phyloP scores from a whole-genome alignment of 2,797 vertebrate species.

The Allobates femoralis region DNA sequence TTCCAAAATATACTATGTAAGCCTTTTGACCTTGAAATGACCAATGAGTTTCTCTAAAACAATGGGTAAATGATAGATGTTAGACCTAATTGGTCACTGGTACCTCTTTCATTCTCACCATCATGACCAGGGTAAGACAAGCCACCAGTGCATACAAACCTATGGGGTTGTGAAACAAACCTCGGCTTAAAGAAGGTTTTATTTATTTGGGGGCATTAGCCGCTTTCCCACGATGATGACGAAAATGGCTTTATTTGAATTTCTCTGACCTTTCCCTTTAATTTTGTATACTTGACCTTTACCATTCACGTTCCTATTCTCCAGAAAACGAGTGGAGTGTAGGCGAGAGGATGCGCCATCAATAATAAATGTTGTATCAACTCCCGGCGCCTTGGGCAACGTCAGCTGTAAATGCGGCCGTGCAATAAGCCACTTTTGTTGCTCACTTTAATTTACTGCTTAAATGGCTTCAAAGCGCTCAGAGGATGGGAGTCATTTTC shows the following conservation, averaged over 20 bases:
- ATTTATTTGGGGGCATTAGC: not conserved
- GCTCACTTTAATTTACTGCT: slow-evolving; percentile 26
- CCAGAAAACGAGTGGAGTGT: not conserved
- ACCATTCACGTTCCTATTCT: not conserved
- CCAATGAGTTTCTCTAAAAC: no score
- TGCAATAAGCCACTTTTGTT: slow-evolving; percentile 2
- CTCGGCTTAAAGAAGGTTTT: not conserved
- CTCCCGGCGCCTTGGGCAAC: not conserved
- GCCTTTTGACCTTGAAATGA: not conserved
- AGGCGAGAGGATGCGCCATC: not conserved
- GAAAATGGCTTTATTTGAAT: not conserved
- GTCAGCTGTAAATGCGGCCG: not conserved
- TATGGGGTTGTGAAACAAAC: not conserved
- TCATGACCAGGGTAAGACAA: not conserved
- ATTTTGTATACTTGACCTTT: not conserved
- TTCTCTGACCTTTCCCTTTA: not conserved
- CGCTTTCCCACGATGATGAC: not conserved
- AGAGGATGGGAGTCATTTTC: slow-evolving; percentile 2
- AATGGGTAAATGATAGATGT: not conserved
- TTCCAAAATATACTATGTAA: not conserved
- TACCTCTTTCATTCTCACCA: no score
- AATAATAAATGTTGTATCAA: not conserved
- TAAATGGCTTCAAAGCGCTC: slow-evolving; percentile 5
- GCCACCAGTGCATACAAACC: not conserved
- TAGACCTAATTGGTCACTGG: not conserved